Evolutionary conservation across 2,113 vertebrate species (phyloP).

Genomic region (Istiophorus platypterus): DNA sequence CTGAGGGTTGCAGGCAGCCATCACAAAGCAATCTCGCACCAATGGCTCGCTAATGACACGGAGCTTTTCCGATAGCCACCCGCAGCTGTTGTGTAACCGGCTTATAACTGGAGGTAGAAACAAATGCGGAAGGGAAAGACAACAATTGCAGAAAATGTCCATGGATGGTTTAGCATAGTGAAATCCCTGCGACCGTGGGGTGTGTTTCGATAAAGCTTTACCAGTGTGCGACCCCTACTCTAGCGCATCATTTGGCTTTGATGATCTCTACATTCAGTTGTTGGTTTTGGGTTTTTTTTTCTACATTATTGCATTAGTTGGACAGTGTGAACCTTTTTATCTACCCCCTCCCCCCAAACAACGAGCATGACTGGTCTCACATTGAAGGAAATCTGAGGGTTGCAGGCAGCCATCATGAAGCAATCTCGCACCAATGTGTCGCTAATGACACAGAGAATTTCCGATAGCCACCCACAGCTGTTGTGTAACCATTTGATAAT

Average conservation of each 20-base stretch:
- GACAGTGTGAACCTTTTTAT: background rate
- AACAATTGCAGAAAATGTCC: background rate
- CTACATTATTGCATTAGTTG: background rate
- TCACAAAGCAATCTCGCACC: constrained; percentile 51
- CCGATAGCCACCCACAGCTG: constrained; percentile 15
- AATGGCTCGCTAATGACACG: constrained; percentile 44
- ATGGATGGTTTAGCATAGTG: background rate
- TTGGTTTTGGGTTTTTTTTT: no score
- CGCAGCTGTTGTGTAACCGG: constrained; percentile 1
- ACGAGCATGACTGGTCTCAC: constrained; percentile 17
- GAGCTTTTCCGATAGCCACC: constrained; percentile 21
- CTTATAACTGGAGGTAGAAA: constrained; percentile 20
- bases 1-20: constrained; percentile 49
- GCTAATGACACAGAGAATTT: constrained; percentile 38
- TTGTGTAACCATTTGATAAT: constrained; percentile 14
- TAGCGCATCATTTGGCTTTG: background rate
- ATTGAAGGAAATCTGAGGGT: constrained; percentile 61
- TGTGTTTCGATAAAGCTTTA: background rate
- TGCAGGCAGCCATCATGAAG: constrained; percentile 54
- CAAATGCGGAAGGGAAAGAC: no score
- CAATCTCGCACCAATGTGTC: constrained; percentile 47
- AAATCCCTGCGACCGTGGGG: background rate
- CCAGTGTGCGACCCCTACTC: background rate
- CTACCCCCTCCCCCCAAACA: background rate
- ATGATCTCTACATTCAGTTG: background rate